Evolutionary conservation across 2,888 invertebrate species (phyloP).

Genomic region (Acrobasis suavella): DNA sequence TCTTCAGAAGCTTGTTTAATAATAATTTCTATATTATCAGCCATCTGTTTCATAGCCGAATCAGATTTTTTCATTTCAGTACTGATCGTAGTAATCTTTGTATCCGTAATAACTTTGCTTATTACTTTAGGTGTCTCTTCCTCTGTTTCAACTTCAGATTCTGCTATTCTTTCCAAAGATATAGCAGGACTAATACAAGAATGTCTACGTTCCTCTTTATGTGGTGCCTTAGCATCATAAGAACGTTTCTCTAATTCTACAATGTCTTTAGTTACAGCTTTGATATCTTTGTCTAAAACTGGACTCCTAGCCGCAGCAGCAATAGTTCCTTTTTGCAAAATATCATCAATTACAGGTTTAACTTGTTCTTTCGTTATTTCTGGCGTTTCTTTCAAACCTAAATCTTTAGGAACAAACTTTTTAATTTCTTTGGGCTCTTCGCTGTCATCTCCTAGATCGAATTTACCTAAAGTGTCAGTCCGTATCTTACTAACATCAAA

Average conservation of each 20-base stretch:
- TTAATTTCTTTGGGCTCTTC: slow-evolving; percentile 49
- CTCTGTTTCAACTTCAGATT: slow-evolving; percentile 73
- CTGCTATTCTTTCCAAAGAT: slow-evolving; percentile 73
- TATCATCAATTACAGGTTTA: slow-evolving; percentile 72
- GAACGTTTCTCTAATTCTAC: slow-evolving; percentile 70
- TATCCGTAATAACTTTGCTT: slow-evolving; percentile 35
- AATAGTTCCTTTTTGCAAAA: slow-evolving; percentile 67
- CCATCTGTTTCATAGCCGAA: slow-evolving; percentile 79
- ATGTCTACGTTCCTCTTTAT: slow-evolving; percentile 73
- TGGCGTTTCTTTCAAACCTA: slow-evolving; percentile 51
- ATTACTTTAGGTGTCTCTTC: slow-evolving; percentile 56
- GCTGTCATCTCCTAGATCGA: slow-evolving; percentile 52
- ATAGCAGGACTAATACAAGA: slow-evolving; percentile 77
- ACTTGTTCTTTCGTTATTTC: slow-evolving; percentile 73
- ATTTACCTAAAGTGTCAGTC: slow-evolving; percentile 68
- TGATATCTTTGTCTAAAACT: slow-evolving; percentile 65
- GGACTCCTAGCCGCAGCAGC: slow-evolving; percentile 67
- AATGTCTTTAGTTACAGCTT: slow-evolving; percentile 62
- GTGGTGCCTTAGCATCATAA: slow-evolving; percentile 74
- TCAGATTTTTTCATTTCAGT: slow-evolving; percentile 71
- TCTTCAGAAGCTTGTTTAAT: slow-evolving; percentile 79
- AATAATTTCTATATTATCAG: slow-evolving; percentile 77
- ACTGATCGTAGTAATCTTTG: slow-evolving; percentile 40
- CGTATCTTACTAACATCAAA: slow-evolving; percentile 72
- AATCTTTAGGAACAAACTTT: slow-evolving; percentile 52